phyloP scores from a whole-genome alignment of 2,797 vertebrate genomes.

The Chelmon rostratus region DNA sequence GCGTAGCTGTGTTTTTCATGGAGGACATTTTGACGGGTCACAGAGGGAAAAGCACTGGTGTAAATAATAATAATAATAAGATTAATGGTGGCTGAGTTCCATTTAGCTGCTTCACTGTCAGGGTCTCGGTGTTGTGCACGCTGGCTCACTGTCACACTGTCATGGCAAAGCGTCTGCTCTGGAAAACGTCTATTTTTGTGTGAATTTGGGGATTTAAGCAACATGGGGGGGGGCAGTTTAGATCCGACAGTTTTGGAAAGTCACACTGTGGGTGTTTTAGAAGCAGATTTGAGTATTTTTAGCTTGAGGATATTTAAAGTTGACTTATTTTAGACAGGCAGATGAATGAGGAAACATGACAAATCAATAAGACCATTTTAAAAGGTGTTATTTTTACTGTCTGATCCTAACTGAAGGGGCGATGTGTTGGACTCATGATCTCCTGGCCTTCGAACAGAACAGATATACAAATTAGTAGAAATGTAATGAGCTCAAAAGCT shows the following conservation, averaged over 20 bases:
- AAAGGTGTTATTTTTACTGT: not conserved
- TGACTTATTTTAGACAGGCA: not conserved
- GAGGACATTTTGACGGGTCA: conserved; percentile 22
- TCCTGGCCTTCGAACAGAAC: not conserved
- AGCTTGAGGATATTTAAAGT: not conserved
- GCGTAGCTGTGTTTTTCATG: no score
- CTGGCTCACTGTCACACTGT: not conserved
- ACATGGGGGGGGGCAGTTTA: not conserved
- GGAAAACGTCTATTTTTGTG: not conserved
- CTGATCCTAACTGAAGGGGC: not conserved
- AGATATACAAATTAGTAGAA: not conserved
- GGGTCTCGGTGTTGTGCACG: not conserved
- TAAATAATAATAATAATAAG: no score
- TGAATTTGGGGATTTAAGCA: not conserved
- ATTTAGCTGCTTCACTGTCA: not conserved
- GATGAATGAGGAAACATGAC: not conserved
- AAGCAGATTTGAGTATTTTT: not conserved
- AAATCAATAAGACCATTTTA: not conserved
- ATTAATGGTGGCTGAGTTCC: not conserved
- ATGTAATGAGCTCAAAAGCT: not conserved
- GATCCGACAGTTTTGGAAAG: not conserved
- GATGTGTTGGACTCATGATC: not conserved
- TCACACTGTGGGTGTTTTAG: not conserved
- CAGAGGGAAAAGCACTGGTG: not conserved
- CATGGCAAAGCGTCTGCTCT: not conserved